Evolutionary conservation across 2,888 invertebrate species (phyloP), one percentile per base, ranked within the genome.

Genomic region (Lamellibrachia satsuma): DNA sequence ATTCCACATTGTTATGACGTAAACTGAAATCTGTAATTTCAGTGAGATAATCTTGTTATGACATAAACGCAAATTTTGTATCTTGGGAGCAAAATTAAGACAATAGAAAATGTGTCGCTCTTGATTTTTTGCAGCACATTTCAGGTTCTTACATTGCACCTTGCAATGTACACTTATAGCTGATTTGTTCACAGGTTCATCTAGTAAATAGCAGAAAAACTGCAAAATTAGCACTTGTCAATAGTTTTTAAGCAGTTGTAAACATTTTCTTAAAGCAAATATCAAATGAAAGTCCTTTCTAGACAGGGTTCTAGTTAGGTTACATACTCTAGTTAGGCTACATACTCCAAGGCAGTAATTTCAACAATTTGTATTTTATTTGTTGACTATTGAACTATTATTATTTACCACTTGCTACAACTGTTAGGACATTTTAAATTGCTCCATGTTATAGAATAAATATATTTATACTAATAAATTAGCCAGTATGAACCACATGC

Each of bases 121-220:
- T 75, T 75, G 75, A 75, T 75, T 22, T 75, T 75, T 75, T 75
- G 75, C 75, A 75, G 75, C 75, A 75, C 75, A 75, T 75, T 75
- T 75, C 75, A 75, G 75, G 75, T 75, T 75, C 75, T 75, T n/a
- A 75, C 22, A 39, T 39, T 39, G 39, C 39, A 39, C 39, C 39
- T n/a, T n/a, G n/a, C 75, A 75, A 75, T n/a, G n/a, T n/a, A 22
- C 22, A 15, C 22, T 75, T 75, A 22, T 75, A n/a, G 75, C 15
- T 22, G 75, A 75, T 75, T 75, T 75, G 22, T 75, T 75, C 75
- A 15, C 75, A 75, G n/a, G 75, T 15, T n/a, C 6, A 75, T 75
- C 75, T 75, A 3, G 2, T 15, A 75, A 75, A 75, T 75, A 75
- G n/a, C 6, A n/a, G 75, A 22, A 75, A 75, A 22, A 6, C n/a